These are phyloP conservation scores for Pontoporia blainvillei DNA, from an alignment of 2,113 vertebrate genomes.

Conservation along the genomic window DNA sequence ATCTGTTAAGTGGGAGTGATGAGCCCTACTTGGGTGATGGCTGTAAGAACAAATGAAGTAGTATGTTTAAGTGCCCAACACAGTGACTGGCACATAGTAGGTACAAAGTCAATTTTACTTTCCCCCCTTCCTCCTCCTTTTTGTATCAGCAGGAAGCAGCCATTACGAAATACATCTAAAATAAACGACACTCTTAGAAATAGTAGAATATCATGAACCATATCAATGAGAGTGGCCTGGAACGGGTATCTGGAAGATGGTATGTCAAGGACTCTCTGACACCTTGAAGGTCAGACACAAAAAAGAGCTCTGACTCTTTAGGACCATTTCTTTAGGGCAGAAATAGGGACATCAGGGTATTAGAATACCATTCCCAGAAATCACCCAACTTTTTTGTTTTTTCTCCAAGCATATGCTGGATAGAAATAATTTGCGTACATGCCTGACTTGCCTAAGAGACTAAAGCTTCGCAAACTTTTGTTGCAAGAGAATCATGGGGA, in stretches of 20 bases:
- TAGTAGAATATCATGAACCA: not conserved
- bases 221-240: not conserved
- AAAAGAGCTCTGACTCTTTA: not conserved
- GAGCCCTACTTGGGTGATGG: not conserved
- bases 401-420: not conserved
- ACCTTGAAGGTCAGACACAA: not conserved
- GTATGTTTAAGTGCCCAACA: not conserved
- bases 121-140: not conserved
- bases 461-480: not conserved
- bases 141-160: not conserved
- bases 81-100: not conserved
- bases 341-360: not conserved
- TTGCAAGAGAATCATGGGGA: not conserved
- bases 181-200: not conserved
- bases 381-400: not conserved
- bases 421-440: not conserved
- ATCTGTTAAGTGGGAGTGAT: not conserved
- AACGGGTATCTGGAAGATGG: not conserved
- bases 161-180: not conserved
- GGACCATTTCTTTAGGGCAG: not conserved
- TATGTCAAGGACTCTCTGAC: not conserved
- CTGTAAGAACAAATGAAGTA: not conserved
- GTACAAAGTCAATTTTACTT: not conserved
- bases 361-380: not conserved
- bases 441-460: not conserved